Base-by-base conservation (phyloP, 2,888 invertebrate genomes). In the Melipona beecheii region DNA sequence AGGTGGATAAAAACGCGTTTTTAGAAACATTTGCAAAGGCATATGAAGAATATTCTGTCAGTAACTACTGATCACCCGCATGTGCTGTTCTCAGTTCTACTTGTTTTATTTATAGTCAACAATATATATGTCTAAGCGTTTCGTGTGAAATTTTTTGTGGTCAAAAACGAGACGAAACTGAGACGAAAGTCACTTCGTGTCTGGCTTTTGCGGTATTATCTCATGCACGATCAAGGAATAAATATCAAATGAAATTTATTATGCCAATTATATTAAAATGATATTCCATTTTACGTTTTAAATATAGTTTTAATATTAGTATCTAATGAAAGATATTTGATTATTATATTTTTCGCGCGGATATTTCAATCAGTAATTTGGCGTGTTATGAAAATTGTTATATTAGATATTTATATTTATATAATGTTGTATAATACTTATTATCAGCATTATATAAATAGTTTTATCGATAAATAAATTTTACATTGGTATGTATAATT, bases 61-160 rank as follows among this genome's bases (percentile, higher is more conserved):
- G 19, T 49, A 58, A 78, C 52, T 68, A 50, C 64, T 11, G 64
- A 54, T 49, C 65, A 64, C n/a, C 54, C 19, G 50, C 81, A 74
- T 74, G 9, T 52, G 58, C 65, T 4, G 27, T 43, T 43, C 43
- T 43, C 43, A 43, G 43, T 66, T 66, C 31, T 54, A 24, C 50
- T 71, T 52, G 68, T 69, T 13, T 75, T 72, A 75, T 70, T 36
- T 78, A 27, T 50, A 36, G 13, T 27, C 17, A 52, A 19, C 17
- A 50, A n/a, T 56, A 36, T 24, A 31, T 49, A 24, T 13, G 21
- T 54, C 43, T 43, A 43, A 54, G 21, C 66, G 49, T 13, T 62
- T 17, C 21, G 21, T 56, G 24, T 27, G 17, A 31, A 75, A 54
- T 81, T 74, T 77, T 74, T 76, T 58, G 78, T 66, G 81, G 56